Conservation (phyloP, 2,113 vertebrate genomes). For the Oophaga pumilio region DNA sequence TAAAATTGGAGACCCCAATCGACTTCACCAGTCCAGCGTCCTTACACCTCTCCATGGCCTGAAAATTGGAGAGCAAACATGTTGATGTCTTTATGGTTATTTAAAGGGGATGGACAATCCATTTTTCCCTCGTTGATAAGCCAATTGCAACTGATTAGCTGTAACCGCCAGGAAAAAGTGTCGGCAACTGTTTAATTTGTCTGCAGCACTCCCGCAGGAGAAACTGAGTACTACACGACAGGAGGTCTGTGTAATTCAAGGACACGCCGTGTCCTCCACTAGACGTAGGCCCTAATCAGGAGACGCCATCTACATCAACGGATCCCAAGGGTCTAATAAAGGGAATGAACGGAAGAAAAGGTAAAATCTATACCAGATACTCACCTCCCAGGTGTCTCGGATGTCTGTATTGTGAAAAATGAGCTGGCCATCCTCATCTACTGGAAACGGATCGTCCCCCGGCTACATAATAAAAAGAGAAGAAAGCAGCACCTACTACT, state of each 20-base stretch:
- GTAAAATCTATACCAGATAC: not conserved
- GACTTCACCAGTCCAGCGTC: constrained; percentile 76
- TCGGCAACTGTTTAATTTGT: too few relatives aligned
- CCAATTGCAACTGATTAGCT: not conserved
- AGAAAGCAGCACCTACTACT: not conserved
- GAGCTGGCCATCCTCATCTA: constrained; percentile 26
- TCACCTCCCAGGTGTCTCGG: constrained; percentile 48
- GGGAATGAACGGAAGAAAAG: not conserved
- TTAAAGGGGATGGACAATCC: not conserved
- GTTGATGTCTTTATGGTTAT: not conserved
- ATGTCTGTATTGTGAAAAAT: constrained; percentile 30
- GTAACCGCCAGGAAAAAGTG: too few relatives aligned
- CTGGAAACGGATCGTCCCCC: constrained; percentile 11
- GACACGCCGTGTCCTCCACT: not conserved
- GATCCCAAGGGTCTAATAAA: too few relatives aligned
- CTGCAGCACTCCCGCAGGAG: too few relatives aligned
- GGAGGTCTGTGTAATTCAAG: too few relatives aligned
- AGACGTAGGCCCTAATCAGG: not conserved
- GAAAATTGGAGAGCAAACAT: not conserved
- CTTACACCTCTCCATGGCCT: constrained; percentile 79
- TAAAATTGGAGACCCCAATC: constrained; percentile 79
- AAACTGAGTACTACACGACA: too few relatives aligned
- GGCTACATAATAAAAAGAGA: constrained; percentile 6
- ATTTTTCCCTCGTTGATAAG: not conserved
- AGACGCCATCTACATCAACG: not conserved